Conservation (phyloP, 2,797 vertebrate genomes). For the Oreonectes daqikongensis region DNA sequence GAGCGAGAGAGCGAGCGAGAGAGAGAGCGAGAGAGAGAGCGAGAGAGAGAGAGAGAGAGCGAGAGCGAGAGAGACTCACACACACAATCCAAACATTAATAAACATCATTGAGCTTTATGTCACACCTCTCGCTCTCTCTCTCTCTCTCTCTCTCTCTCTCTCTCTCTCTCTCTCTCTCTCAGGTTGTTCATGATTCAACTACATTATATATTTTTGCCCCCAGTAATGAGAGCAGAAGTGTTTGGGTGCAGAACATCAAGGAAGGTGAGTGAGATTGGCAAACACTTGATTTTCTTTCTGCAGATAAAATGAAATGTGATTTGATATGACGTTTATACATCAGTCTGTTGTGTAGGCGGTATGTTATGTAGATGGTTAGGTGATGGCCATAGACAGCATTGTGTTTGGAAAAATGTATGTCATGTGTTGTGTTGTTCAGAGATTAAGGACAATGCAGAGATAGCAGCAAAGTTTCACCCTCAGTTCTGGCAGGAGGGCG, state of each 20-base stretch:
- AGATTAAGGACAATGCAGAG: slow-evolving; percentile 85
- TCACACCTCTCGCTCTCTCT: neutral
- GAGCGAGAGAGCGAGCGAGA: slow-evolving; percentile 36
- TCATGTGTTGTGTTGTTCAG: slow-evolving; percentile 71
- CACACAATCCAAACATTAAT: too few relatives aligned
- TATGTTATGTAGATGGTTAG: too few relatives aligned
- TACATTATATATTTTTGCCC: slow-evolving; percentile 90
- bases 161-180: slow-evolving; percentile 5
- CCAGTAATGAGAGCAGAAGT: slow-evolving; percentile 82
- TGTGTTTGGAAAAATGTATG: too few relatives aligned
- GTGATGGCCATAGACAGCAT: too few relatives aligned
- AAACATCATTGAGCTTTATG: too few relatives aligned
- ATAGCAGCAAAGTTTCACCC: slow-evolving; percentile 90
- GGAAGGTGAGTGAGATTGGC: slow-evolving; percentile 88
- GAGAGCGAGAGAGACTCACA: too few relatives aligned
- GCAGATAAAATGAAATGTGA: too few relatives aligned
- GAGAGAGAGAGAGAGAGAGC: slow-evolving; percentile 38
- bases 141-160: slow-evolving; percentile 4
- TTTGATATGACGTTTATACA: too few relatives aligned
- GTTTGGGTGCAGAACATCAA: slow-evolving; percentile 90
- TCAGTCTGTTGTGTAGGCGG: too few relatives aligned
- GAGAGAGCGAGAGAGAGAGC: slow-evolving; percentile 39
- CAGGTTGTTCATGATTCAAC: slow-evolving; percentile 88
- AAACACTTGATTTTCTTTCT: too few relatives aligned
- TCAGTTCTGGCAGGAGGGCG: slow-evolving; percentile 90